These are phyloP conservation scores for Oscheius onirici DNA, from an alignment of 2,888 invertebrate species.

Conservation along the genomic window DNA sequence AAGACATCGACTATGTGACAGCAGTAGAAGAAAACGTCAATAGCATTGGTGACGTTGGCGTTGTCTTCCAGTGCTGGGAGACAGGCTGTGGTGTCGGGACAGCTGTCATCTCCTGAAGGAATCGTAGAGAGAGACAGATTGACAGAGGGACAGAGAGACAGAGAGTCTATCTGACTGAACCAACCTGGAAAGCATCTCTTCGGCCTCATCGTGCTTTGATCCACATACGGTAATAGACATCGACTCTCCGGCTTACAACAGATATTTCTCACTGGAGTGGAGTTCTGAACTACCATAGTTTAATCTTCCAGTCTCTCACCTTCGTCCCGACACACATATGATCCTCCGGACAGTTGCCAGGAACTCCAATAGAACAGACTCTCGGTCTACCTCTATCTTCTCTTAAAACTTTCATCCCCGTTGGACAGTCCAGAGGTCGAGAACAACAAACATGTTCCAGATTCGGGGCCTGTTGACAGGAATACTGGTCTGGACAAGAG, in stretches of 20 bases:
- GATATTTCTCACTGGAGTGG: not conserved
- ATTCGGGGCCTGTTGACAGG: constrained; percentile 58
- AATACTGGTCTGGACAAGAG: constrained; percentile 51
- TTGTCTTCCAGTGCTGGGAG: constrained; percentile 54
- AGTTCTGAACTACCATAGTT: constrained; percentile 1
- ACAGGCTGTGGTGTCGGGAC: constrained; percentile 50
- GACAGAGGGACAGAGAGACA: too few relatives aligned
- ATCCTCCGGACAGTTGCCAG: constrained; percentile 52
- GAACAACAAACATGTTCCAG: constrained; percentile 59
- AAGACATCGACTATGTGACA: constrained; percentile 59
- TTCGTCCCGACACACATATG: constrained; percentile 47
- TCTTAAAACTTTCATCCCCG: constrained; percentile 54
- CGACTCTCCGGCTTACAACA: constrained; percentile 52
- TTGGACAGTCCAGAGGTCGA: constrained; percentile 50
- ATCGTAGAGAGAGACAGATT: too few relatives aligned
- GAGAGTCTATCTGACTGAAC: too few relatives aligned
- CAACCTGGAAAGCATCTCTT: constrained; percentile 55
- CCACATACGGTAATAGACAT: constrained; percentile 57
- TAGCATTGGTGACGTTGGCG: constrained; percentile 46
- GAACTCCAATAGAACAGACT: constrained; percentile 52
- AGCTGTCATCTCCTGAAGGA: constrained; percentile 40
- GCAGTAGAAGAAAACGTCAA: constrained; percentile 58
- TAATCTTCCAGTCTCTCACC: not conserved
- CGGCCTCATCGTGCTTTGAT: constrained; percentile 43
- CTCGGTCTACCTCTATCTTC: constrained; percentile 54